Percentiles rank a stretch among this genome's conserved stretches.
Conservation (phyloP, 2,888 invertebrate genomes). For the Hipparchia semele region DNA sequence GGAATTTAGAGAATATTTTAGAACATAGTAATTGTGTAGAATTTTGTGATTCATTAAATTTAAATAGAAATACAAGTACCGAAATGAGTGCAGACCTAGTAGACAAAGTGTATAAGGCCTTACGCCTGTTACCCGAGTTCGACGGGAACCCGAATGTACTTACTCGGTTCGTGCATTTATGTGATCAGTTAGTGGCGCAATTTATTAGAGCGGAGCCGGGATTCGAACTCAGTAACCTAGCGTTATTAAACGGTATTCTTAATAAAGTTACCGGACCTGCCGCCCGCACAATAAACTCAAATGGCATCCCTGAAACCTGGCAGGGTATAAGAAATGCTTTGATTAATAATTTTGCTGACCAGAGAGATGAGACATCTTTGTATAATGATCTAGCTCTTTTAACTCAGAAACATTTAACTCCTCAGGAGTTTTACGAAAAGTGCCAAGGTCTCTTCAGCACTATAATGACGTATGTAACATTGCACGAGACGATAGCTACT, state of each 20-base stretch:
- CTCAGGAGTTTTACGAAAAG: constrained; percentile 36
- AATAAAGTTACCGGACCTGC: constrained; percentile 41
- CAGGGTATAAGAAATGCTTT: constrained; percentile 39
- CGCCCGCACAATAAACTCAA: not conserved
- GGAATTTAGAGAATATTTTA: not conserved
- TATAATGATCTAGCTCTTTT: constrained; percentile 43
- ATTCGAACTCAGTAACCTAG: constrained; percentile 29
- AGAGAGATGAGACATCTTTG: constrained; percentile 44
- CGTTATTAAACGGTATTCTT: constrained; percentile 40
- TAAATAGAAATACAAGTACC: no score
- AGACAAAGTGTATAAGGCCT: constrained; percentile 20
- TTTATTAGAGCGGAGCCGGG: constrained; percentile 27
- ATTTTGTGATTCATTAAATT: no score
- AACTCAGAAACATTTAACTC: constrained; percentile 30
- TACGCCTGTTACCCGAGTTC: constrained; percentile 77
- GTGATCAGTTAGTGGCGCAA: constrained; percentile 39
- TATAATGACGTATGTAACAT: constrained; percentile 33
- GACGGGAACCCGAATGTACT: constrained; percentile 55
- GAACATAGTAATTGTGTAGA: no score
- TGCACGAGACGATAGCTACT: constrained; percentile 30
- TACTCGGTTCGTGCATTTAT: constrained; percentile 41
- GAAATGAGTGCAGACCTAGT: no score
- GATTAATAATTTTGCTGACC: constrained; percentile 46
- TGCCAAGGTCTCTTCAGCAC: constrained; percentile 37
- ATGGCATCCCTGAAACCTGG: constrained; percentile 26